Evolutionary conservation across 2,113 vertebrate species (phyloP).

Genomic region (Pelodiscus sinensis): DNA sequence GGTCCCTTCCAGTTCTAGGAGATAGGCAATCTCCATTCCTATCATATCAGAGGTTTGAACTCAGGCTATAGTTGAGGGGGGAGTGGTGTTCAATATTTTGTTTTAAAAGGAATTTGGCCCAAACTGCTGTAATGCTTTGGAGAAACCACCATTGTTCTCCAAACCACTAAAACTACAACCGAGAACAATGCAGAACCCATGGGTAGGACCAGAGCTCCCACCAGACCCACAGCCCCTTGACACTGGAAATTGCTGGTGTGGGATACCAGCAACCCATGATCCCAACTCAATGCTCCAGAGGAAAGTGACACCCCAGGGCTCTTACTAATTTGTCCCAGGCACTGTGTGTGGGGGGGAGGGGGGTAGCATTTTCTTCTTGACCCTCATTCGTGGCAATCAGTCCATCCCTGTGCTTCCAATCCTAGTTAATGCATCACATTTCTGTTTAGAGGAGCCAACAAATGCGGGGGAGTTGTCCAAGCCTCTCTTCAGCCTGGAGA

Average conservation of each 20-base stretch:
- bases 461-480: background rate
- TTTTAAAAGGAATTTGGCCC: background rate
- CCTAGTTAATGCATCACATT: background rate
- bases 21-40: too few species aligned
- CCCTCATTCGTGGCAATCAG: background rate
- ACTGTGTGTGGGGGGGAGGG: too few species aligned
- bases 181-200: background rate
- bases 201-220: background rate
- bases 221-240: background rate
- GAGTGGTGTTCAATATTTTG: too few species aligned
- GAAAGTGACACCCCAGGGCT: background rate
- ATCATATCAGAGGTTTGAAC: too few species aligned
- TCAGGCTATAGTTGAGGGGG: too few species aligned
- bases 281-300: background rate
- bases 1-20: too few species aligned
- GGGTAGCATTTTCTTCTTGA: background rate
- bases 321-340: background rate
- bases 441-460: background rate
- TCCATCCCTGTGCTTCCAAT: background rate
- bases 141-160: background rate
- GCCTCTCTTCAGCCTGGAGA: background rate
- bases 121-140: fast-evolving
- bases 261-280: background rate
- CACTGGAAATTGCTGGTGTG: background rate
- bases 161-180: background rate